These are phyloP conservation scores for Hemistola chrysoprasaria DNA, from an alignment of 2,888 invertebrate species.

Conservation along the genomic window DNA sequence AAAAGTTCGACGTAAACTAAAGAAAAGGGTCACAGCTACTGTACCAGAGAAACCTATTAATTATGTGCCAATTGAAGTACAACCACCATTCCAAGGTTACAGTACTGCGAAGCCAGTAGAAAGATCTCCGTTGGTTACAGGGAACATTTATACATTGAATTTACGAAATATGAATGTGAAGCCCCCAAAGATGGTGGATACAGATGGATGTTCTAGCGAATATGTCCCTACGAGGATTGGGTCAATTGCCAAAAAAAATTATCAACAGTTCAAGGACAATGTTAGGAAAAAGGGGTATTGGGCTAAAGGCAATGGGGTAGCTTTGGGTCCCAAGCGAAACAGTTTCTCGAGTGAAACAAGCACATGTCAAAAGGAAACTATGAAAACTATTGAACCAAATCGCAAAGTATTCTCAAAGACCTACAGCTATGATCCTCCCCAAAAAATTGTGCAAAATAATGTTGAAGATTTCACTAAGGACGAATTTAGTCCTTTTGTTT, in stretches of 20 bases:
- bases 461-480: constrained; percentile 48
- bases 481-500: constrained; percentile 39
- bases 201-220: constrained; percentile 65
- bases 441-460: constrained; percentile 8
- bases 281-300: constrained; percentile 69
- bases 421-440: constrained; percentile 9
- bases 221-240: constrained; percentile 75
- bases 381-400: constrained; percentile 4
- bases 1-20: constrained; percentile 53
- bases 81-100: constrained; percentile 56
- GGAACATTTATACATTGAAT: constrained; percentile 67
- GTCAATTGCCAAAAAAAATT: constrained; percentile 67
- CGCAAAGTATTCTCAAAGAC: constrained; percentile 13
- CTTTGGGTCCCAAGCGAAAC: constrained; percentile 25
- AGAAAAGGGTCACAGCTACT: constrained; percentile 38
- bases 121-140: constrained; percentile 61
- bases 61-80: constrained; percentile 39
- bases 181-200: constrained; percentile 42
- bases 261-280: constrained; percentile 74
- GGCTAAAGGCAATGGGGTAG: constrained; percentile 69
- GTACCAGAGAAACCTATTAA: constrained; percentile 33
- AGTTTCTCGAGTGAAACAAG: constrained; percentile 14
- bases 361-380: constrained; percentile 2
- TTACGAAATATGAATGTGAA: constrained; percentile 62
- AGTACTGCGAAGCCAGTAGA: constrained; percentile 55